Percentiles rank a stretch among this genome's conserved stretches.
phyloP scores from a whole-genome alignment of 2,797 vertebrate genomes.

The Avahi laniger region DNA sequence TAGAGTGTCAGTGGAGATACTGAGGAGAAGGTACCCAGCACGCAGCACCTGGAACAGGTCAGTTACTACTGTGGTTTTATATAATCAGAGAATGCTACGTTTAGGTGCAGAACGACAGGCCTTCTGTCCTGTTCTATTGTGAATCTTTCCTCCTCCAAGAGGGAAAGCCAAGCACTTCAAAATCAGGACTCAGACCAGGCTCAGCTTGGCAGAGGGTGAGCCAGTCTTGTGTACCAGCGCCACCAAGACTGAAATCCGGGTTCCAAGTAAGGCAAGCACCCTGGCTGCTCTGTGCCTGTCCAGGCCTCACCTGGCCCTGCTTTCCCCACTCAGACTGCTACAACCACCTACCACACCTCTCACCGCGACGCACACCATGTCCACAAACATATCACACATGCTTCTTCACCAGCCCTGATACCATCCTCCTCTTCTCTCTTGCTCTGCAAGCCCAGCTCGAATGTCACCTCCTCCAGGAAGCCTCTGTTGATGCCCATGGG shows the following conservation, averaged over 20 bases:
- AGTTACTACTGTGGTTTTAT: background rate
- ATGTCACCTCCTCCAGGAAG: slow-evolving; percentile 37
- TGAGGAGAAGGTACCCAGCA: background rate
- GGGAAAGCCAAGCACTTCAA: background rate
- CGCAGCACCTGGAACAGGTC: fast-evolving
- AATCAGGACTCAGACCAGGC: background rate
- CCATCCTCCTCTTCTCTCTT: background rate
- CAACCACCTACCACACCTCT: background rate
- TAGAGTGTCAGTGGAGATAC: background rate
- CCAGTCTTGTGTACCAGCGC: background rate
- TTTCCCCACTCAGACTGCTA: background rate
- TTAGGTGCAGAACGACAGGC: background rate
- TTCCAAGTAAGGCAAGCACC: background rate
- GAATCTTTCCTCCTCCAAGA: background rate
- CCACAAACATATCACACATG: fast-evolving
- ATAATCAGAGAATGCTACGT: fast-evolving
- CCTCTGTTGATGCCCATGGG: background rate
- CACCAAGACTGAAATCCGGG: background rate
- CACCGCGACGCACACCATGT: background rate
- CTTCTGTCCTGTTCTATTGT: background rate
- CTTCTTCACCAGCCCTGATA: no score
- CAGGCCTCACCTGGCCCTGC: background rate
- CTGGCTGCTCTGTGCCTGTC: background rate
- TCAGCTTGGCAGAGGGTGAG: background rate
- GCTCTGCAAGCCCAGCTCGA: background rate